Percentiles rank a stretch among this genome's conserved stretches.
Conservation (phyloP, 1,140 invertebrate species). For the Galleria mellonella region DNA sequence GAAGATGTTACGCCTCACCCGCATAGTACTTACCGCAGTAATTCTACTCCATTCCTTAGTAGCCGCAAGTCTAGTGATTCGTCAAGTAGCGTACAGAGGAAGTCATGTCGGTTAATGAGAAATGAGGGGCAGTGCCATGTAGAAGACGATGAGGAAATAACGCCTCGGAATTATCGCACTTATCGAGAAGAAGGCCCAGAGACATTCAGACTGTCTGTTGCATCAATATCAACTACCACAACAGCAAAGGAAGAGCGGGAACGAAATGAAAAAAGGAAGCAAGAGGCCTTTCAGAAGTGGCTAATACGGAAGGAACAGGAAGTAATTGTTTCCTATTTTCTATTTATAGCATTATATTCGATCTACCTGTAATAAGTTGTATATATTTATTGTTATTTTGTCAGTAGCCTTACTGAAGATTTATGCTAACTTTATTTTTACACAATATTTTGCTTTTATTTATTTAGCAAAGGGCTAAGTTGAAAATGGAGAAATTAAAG, state of each 20-base stretch:
- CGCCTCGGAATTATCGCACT: conserved; percentile 39
- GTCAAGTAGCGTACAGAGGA: conserved; percentile 51
- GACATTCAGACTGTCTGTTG: conserved; percentile 60
- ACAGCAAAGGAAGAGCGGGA: conserved; percentile 65
- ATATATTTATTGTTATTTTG: no score
- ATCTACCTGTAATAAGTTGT: no score
- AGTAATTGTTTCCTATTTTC: conserved; percentile 15
- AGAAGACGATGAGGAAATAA: conserved; percentile 32
- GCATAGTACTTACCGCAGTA: conserved; percentile 53
- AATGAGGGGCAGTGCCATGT: conserved; percentile 9
- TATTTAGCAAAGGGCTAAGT: conserved; percentile 44
- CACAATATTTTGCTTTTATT: no score
- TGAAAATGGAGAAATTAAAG: conserved; percentile 38
- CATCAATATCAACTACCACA: conserved; percentile 55
- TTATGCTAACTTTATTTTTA: no score
- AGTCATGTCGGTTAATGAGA: conserved; percentile 40
- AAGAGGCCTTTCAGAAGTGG: conserved; percentile 63
- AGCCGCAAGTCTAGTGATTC: conserved; percentile 46
- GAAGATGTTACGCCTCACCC: conserved; percentile 58
- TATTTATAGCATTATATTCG: not conserved
- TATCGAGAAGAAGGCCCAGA: conserved; percentile 56
- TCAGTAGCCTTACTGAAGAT: no score
- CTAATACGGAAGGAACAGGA: conserved; percentile 59
- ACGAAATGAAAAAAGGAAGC: conserved; percentile 49
- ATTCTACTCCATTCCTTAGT: conserved; percentile 58